Evolutionary conservation across 2,113 vertebrate genomes (phyloP).

Genomic region (Pipa parva): DNA sequence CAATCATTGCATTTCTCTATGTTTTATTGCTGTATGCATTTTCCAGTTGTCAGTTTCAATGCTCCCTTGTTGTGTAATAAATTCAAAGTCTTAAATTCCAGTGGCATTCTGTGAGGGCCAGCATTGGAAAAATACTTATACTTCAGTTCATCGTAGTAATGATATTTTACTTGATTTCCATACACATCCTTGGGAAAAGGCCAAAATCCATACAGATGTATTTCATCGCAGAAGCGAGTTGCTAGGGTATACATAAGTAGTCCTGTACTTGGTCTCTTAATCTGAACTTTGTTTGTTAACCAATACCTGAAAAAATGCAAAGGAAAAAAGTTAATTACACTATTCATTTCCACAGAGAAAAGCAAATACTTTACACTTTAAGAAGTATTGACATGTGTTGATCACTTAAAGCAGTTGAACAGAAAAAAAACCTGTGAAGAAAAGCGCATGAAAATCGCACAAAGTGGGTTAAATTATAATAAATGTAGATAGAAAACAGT

Average conservation of each 20-base stretch:
- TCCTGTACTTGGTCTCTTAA: constrained; percentile 84
- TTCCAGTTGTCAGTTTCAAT: constrained; percentile 79
- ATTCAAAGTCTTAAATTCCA: constrained; percentile 81
- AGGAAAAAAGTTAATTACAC: constrained; percentile 38
- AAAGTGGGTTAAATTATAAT: too few species aligned
- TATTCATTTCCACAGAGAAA: too few species aligned
- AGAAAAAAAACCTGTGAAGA: too few species aligned
- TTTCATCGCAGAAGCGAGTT: constrained; percentile 85
- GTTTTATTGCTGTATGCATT: constrained; percentile 69
- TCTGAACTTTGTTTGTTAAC: constrained; percentile 83
- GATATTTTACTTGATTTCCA: constrained; percentile 81
- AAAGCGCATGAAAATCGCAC: too few species aligned
- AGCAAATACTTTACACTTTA: too few species aligned
- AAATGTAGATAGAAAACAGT: too few species aligned
- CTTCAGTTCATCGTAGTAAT: constrained; percentile 83
- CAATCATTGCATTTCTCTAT: constrained; percentile 43
- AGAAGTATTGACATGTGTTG: too few species aligned
- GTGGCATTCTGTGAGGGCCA: constrained; percentile 82
- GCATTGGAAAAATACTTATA: constrained; percentile 83
- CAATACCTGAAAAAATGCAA: constrained; percentile 69
- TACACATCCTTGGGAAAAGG: constrained; percentile 80
- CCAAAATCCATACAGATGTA: constrained; percentile 86
- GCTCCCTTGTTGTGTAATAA: constrained; percentile 76
- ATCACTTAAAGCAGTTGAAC: too few species aligned
- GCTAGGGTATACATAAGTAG: constrained; percentile 85